phyloP scores from a whole-genome alignment of 2,797 vertebrate species.

The Vireo griseus region DNA sequence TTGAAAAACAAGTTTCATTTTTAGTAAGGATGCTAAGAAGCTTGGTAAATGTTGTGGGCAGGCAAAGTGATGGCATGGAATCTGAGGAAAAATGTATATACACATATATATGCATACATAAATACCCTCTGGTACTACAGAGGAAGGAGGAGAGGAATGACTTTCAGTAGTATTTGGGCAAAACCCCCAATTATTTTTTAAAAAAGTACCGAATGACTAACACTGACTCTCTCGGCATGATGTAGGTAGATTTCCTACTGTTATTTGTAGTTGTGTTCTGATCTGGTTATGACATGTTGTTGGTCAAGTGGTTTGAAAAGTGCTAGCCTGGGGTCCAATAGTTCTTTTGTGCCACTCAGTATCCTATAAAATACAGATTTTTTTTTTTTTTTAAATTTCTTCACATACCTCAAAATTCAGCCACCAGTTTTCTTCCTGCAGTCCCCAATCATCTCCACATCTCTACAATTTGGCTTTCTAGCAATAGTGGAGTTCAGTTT shows the following conservation, averaged over 20 bases:
- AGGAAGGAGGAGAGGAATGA: background rate
- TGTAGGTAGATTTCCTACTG: background rate
- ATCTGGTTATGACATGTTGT: slow-evolving; percentile 29
- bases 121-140: background rate
- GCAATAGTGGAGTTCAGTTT: background rate
- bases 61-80: slow-evolving; percentile 15
- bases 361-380: background rate
- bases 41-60: slow-evolving; percentile 1
- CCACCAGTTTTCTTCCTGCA: background rate
- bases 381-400: background rate
- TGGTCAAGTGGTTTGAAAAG: background rate
- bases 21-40: slow-evolving; percentile 8
- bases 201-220: background rate
- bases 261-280: slow-evolving; percentile 21
- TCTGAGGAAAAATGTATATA: background rate
- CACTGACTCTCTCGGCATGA: background rate
- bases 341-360: background rate
- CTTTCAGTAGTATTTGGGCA: slow-evolving; percentile 14
- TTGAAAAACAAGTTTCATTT: slow-evolving; percentile 11
- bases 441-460: background rate
- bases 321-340: slow-evolving; percentile 28
- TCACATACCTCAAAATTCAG: background rate
- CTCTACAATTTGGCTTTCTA: background rate
- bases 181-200: background rate
- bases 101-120: background rate